Evolutionary conservation across 2,797 vertebrate species (phyloP).

Genomic region (Eurystomus glaucurus): DNA sequence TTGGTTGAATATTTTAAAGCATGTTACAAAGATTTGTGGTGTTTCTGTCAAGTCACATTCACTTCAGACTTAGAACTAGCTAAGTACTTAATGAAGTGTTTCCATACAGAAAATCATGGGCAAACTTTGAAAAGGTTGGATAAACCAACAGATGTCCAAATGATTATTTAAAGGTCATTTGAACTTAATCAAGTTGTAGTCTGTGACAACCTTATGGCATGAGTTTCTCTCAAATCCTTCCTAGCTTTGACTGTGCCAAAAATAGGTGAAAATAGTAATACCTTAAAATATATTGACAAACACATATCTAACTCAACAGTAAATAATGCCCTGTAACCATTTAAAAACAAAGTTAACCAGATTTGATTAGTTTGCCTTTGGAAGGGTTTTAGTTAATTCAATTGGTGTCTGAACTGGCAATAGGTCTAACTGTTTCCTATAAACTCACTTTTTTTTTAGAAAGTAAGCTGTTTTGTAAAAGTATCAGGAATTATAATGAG

Average conservation of each 20-base stretch:
- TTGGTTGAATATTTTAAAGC: neutral
- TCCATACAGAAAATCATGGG: constrained; percentile 3
- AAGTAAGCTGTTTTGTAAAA: neutral
- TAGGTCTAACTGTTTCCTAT: neutral
- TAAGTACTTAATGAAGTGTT: constrained; percentile 24
- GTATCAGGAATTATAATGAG: neutral
- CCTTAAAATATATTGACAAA: neutral
- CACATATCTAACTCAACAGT: neutral
- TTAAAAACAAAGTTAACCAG: neutral
- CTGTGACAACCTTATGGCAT: neutral
- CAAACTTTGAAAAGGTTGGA: constrained; percentile 9
- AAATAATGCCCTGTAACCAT: neutral
- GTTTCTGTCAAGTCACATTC: neutral
- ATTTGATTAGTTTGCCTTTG: neutral
- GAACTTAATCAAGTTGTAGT: neutral
- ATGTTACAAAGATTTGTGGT: neutral
- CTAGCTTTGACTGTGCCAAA: neutral
- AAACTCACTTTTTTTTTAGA: neutral
- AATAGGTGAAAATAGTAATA: neutral
- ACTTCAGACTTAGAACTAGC: neutral
- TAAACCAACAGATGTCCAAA: constrained; percentile 36
- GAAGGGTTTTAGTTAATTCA: neutral
- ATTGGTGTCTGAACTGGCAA: neutral
- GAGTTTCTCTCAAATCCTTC: constrained; percentile 7
- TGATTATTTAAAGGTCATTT: constrained; percentile 35